Evolutionary conservation across 2,113 vertebrate species (phyloP).

Genomic region (Rhea pennata): DNA sequence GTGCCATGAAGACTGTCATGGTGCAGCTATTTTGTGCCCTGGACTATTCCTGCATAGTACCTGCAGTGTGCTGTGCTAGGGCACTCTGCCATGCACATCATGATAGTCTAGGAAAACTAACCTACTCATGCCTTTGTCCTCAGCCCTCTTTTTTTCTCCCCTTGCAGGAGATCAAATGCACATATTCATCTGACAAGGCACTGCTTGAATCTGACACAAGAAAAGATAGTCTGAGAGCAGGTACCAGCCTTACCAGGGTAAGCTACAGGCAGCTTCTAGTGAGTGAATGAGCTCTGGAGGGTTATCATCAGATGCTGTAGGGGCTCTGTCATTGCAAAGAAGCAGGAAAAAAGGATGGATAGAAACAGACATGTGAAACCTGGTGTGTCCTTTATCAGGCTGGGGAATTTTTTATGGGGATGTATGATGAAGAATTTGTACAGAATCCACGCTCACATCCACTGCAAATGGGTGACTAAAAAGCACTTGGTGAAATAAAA

Average conservation of each 20-base stretch:
- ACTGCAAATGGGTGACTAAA: not conserved
- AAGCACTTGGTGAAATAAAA: not conserved
- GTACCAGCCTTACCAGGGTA: not conserved
- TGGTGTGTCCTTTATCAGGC: not conserved
- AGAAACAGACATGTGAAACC: not conserved
- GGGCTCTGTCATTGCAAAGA: not conserved
- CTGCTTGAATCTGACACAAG: not conserved
- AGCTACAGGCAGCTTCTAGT: not conserved
- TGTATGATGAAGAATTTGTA: not conserved
- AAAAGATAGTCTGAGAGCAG: not conserved
- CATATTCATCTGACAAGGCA: not conserved
- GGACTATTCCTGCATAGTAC: too few species aligned
- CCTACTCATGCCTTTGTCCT: not conserved
- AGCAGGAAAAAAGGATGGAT: not conserved
- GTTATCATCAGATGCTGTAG: fast-evolving
- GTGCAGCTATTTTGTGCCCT: not conserved
- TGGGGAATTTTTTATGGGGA: not conserved
- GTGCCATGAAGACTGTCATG: not conserved
- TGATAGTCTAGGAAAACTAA: not conserved
- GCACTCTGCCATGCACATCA: not conserved
- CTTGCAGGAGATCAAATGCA: not conserved
- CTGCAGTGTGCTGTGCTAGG: fast-evolving
- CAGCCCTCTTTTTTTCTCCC: not conserved
- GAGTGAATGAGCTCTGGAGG: not conserved
- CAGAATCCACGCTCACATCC: not conserved